A percentile compares a stretch with the other conserved stretches of the same genome.
Evolutionary conservation across 2,113 vertebrate genomes (phyloP).

Genomic region (Lepus americanus): DNA sequence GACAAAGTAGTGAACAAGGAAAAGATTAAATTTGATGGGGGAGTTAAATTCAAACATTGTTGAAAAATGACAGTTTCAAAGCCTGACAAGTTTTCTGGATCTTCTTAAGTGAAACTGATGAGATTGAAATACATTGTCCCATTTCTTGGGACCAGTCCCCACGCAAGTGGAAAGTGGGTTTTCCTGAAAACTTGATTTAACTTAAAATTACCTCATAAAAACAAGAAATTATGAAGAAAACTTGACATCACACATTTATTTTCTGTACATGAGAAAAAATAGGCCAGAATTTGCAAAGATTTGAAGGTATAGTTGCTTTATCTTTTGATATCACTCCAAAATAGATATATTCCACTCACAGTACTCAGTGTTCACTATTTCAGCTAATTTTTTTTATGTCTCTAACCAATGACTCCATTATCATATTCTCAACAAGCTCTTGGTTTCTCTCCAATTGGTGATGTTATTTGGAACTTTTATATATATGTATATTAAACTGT

Average conservation of each 20-base stretch:
- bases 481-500: not conserved
- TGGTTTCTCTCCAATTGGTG: not conserved
- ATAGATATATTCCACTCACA: not conserved
- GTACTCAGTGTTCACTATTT: not conserved
- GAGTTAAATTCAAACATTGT: not conserved
- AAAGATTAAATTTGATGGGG: not conserved
- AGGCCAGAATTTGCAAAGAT: not conserved
- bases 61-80: not conserved
- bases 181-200: slow-evolving; percentile 25
- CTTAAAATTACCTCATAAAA: not conserved
- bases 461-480: slow-evolving; percentile 7
- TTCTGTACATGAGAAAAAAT: not conserved
- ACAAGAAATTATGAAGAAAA: slow-evolving; percentile 21
- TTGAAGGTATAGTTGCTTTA: not conserved
- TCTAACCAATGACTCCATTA: not conserved
- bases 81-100: not conserved
- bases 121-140: slow-evolving; percentile 10
- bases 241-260: not conserved
- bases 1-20: not conserved
- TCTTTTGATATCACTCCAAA: not conserved
- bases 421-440: slow-evolving; percentile 25
- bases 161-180: not conserved
- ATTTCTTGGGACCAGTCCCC: not conserved
- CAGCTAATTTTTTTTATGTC: not conserved
- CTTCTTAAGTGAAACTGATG: not conserved